A percentile compares a stretch with the other conserved stretches of the same genome.
phyloP scores from a whole-genome alignment of 2,797 vertebrate genomes.

The Euthynnus affinis region DNA sequence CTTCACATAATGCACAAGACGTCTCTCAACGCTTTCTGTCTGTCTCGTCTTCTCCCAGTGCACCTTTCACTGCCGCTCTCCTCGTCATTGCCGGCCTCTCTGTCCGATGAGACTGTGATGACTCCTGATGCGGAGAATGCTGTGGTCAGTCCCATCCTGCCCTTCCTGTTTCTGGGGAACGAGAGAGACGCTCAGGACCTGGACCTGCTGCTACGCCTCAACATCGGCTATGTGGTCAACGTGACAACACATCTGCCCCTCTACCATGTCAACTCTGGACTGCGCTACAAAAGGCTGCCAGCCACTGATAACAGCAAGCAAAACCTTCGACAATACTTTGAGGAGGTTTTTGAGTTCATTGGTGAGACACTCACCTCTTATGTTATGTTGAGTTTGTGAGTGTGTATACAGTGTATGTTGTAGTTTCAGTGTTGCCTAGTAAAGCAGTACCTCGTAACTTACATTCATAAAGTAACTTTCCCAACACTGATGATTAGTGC shows the following conservation, averaged over 20 bases:
- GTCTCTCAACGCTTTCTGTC: neutral
- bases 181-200: conserved; percentile 91
- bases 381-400: neutral
- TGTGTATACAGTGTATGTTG: neutral
- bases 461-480: too few relatives aligned
- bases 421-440: too few relatives aligned
- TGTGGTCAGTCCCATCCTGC: conserved; percentile 89
- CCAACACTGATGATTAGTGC: neutral
- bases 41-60: conserved; percentile 66
- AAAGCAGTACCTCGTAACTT: too few relatives aligned
- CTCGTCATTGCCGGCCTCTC: conserved; percentile 85
- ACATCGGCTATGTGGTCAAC: conserved; percentile 90
- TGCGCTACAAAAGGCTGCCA: conserved; percentile 90
- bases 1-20: neutral
- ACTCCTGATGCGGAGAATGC: conserved; percentile 91
- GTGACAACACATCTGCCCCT: conserved; percentile 92
- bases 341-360: conserved; percentile 93
- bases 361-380: conserved; percentile 79
- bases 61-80: conserved; percentile 87
- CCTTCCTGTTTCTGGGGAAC: conserved; percentile 91
- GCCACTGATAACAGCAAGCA: conserved; percentile 93
- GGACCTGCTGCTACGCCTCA: conserved; percentile 86
- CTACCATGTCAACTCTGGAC: conserved; percentile 87
- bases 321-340: conserved; percentile 92
- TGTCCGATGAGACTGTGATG: conserved; percentile 86